A percentile compares a stretch with the other conserved stretches of the same genome.
These are phyloP conservation scores for Mungos mungo DNA, from an alignment of 2,113 vertebrate species.

Conservation along the genomic window DNA sequence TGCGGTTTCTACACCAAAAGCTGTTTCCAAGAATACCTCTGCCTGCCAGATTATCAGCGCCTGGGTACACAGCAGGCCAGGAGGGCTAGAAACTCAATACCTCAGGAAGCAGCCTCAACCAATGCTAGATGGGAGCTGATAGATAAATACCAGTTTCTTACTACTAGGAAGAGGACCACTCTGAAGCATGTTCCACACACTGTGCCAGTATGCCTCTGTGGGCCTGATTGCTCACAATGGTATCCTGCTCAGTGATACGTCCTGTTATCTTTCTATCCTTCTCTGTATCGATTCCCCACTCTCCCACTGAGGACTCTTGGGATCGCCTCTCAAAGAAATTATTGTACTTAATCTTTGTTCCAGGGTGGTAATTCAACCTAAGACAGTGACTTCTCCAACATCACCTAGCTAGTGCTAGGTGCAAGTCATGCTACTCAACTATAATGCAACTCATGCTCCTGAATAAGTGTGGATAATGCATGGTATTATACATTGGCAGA, in stretches of 20 bases:
- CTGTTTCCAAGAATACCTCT: not conserved
- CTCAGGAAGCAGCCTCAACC: not conserved
- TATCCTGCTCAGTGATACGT: not conserved
- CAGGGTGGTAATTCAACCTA: not conserved
- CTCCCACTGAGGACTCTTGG: not conserved
- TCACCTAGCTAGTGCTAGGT: no score
- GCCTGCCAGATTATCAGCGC: no score
- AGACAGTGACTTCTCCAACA: not conserved
- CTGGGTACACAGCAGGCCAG: no score
- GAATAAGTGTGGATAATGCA: not conserved
- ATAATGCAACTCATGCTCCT: not conserved
- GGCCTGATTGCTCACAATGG: not conserved
- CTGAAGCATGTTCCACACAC: accelerated
- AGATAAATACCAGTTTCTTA: not conserved
- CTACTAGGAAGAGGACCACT: not conserved
- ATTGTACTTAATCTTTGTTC: not conserved
- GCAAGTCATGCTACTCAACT: not conserved
- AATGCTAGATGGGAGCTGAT: not conserved
- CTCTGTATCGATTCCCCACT: not conserved
- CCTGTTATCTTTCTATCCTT: not conserved
- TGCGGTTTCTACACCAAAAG: not conserved
- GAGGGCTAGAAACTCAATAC: not conserved
- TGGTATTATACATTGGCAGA: not conserved
- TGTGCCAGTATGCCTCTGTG: not conserved
- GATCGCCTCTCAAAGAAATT: not conserved